Conservation (phyloP, 1,140 invertebrate genomes). For the Trichonephila clavipes region DNA sequence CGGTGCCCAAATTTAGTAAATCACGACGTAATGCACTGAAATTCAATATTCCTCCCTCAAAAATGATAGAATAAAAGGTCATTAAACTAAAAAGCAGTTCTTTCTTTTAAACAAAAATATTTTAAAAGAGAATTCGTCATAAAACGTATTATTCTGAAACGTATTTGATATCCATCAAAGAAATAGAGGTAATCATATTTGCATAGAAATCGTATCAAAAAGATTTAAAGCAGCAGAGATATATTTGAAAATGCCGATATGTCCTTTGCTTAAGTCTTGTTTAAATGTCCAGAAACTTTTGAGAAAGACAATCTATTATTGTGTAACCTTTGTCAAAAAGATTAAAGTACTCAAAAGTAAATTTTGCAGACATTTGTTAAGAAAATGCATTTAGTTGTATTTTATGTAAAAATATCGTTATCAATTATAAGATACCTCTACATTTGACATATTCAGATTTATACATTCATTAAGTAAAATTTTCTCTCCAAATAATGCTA, state of each 20-base stretch:
- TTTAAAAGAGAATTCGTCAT: no score
- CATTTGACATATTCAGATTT: no score
- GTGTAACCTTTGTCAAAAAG: background rate
- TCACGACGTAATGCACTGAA: no score
- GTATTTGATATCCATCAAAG: background rate
- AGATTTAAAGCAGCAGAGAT: background rate
- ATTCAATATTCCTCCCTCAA: no score
- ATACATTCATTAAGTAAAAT: no score
- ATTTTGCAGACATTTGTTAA: background rate
- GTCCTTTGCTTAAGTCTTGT: background rate
- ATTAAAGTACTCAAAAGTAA: background rate
- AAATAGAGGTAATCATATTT: background rate
- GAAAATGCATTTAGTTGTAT: background rate
- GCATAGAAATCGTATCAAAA: constrained; percentile 3
- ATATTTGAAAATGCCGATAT: background rate
- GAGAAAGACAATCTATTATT: background rate
- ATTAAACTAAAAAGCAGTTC: no score
- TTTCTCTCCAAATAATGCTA: no score
- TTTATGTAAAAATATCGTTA: background rate
- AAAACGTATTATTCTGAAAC: background rate
- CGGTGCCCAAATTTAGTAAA: no score
- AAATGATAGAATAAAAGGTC: no score
- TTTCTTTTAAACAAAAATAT: no score
- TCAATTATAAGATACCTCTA: background rate
- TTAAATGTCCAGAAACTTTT: background rate